Conservation (phyloP, 1,140 invertebrate genomes). For the Neomicropteryx cornuta region DNA sequence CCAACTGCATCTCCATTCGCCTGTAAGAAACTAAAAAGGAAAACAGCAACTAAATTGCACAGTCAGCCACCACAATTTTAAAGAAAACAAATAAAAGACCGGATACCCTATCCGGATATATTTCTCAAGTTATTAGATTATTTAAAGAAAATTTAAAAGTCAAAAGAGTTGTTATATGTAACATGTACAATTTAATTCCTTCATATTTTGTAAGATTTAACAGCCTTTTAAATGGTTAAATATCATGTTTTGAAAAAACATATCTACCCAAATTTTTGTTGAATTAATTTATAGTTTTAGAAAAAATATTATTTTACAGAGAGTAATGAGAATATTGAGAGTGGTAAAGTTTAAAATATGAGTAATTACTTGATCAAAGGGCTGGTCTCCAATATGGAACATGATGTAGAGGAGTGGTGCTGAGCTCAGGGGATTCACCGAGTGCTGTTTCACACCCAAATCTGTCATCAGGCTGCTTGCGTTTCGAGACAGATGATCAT, state of each 20-base stretch:
- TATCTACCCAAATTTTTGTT: background rate
- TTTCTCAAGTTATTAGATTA: too few species aligned
- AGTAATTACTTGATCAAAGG: constrained; percentile 55
- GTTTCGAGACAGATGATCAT: constrained; percentile 55
- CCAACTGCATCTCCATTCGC: constrained; percentile 43
- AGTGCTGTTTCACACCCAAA: constrained; percentile 38
- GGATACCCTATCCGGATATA: too few species aligned
- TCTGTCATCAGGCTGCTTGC: constrained; percentile 53
- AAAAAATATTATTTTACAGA: background rate
- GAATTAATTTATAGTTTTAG: background rate
- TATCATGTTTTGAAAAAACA: constrained; percentile 2
- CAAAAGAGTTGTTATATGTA: too few species aligned
- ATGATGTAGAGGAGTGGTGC: constrained; percentile 55
- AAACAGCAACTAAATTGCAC: constrained; percentile 7
- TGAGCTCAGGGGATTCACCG: constrained; percentile 35
- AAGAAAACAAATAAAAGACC: constrained; percentile 7
- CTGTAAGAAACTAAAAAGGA: constrained; percentile 33
- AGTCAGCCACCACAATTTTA: background rate
- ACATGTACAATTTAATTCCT: too few species aligned
- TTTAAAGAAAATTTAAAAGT: too few species aligned
- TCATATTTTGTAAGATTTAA: too few species aligned
- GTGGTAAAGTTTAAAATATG: constrained; percentile 2
- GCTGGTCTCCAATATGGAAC: constrained; percentile 60
- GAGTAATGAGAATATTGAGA: background rate
- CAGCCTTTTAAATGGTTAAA: background rate